Conservation (phyloP, 2,797 vertebrate species). For the Cynodonichthys magdalenae region DNA sequence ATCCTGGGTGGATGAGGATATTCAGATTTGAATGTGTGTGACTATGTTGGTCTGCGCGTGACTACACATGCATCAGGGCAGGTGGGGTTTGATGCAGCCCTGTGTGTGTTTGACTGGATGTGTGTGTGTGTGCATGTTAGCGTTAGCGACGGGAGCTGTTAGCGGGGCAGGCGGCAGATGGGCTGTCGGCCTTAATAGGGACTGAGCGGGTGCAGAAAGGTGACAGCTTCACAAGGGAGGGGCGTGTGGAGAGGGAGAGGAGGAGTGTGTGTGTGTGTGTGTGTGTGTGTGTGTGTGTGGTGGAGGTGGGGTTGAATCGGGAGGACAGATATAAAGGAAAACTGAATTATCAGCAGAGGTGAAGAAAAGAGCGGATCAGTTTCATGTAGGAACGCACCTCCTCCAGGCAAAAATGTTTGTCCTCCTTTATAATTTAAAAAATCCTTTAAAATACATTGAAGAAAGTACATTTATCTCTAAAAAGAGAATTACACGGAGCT, state of each 20-base stretch:
- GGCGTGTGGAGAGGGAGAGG: slow-evolving; percentile 43
- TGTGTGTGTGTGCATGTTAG: slow-evolving; percentile 69
- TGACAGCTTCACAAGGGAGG: slow-evolving; percentile 76
- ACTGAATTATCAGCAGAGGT: slow-evolving; percentile 62
- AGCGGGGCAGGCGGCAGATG: slow-evolving; percentile 83
- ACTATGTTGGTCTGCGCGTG: slow-evolving; percentile 14
- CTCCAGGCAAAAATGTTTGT: slow-evolving; percentile 10
- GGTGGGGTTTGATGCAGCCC: slow-evolving; percentile 54
- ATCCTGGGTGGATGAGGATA: not conserved
- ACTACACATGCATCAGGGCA: slow-evolving; percentile 44
- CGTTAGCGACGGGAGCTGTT: slow-evolving; percentile 75
- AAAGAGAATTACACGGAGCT: too few relatives aligned
- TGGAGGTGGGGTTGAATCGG: slow-evolving; percentile 31
- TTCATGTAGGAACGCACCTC: slow-evolving; percentile 29
- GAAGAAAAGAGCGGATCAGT: slow-evolving; percentile 57
- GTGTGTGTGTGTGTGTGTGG: slow-evolving; percentile 8
- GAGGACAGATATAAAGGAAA: slow-evolving; percentile 61
- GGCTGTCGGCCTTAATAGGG: slow-evolving; percentile 86
- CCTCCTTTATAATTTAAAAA: slow-evolving; percentile 8
- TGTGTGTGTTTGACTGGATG: slow-evolving; percentile 65
- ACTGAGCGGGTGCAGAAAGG: slow-evolving; percentile 81
- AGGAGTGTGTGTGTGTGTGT: slow-evolving; percentile 19
- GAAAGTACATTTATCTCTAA: not conserved
- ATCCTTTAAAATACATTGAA: not conserved
- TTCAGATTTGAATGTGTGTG: slow-evolving; percentile 25